phyloP scores from a whole-genome alignment of 1,140 invertebrate genomes.

The Eciton burchellii region DNA sequence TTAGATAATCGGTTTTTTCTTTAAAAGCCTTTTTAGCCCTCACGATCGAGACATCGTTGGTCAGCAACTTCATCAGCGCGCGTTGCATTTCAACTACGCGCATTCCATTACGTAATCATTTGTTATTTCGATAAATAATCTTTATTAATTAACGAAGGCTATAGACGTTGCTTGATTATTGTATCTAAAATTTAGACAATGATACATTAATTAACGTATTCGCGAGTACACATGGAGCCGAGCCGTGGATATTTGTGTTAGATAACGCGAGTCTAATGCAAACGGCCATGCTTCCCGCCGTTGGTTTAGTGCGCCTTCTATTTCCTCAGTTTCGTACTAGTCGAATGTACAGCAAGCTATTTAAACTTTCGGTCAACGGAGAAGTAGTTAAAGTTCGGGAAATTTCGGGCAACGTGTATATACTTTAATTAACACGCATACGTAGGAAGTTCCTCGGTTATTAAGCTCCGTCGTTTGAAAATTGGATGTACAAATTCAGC shows the following conservation, averaged over 20 bases:
- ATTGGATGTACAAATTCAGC: constrained; percentile 55
- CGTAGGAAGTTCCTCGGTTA: constrained; percentile 54
- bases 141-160: constrained; percentile 32
- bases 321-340: constrained; percentile 18
- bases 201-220: constrained; percentile 34
- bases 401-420: constrained; percentile 55
- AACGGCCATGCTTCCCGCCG: constrained; percentile 30
- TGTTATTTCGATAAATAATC: constrained; percentile 20
- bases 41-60: constrained; percentile 42
- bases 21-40: constrained; percentile 42
- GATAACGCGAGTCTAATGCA: constrained; percentile 39
- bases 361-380: constrained; percentile 61
- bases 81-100: no score
- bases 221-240: not conserved
- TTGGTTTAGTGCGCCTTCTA: constrained; percentile 36
- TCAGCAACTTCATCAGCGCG: constrained; percentile 7
- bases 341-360: constrained; percentile 53
- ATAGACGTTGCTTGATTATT: not conserved
- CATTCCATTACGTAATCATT: no score
- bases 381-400: constrained; percentile 58
- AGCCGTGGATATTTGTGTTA: constrained; percentile 1
- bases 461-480: constrained; percentile 54
- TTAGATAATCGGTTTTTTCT: constrained; percentile 30
- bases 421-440: constrained; percentile 62
- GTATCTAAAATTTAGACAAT: not conserved